Evolutionary conservation across 2,888 invertebrate species (phyloP).

Genomic region (Eubasilissa splendida): DNA sequence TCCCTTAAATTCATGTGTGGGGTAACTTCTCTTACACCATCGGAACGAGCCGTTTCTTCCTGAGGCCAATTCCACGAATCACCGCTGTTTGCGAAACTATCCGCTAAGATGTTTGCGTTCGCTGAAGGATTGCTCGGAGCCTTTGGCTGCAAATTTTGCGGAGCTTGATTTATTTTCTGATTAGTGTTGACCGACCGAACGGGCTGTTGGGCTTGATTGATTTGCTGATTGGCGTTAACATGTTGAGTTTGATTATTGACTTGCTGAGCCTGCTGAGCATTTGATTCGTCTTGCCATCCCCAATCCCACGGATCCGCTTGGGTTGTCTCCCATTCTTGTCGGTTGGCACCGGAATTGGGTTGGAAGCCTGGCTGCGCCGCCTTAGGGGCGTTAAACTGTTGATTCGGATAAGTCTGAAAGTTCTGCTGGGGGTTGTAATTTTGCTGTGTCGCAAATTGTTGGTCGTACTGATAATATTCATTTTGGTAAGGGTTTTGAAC

Average conservation of each 20-base stretch:
- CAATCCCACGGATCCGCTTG: conserved; percentile 60
- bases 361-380: conserved; percentile 59
- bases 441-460: conserved; percentile 65
- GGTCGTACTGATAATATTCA: conserved; percentile 57
- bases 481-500: conserved; percentile 40
- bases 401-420: conserved; percentile 60
- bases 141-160: not conserved
- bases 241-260: conserved; percentile 58
- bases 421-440: conserved; percentile 61
- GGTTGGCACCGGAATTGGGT: conserved; percentile 51
- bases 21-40: conserved; percentile 48
- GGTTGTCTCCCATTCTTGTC: conserved; percentile 25
- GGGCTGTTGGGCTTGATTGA: conserved; percentile 35
- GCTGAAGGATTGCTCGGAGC: conserved; percentile 59
- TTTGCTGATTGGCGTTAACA: conserved; percentile 59
- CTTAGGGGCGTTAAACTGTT: conserved; percentile 61
- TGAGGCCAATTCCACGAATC: conserved; percentile 78
- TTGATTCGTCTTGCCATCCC: conserved; percentile 61
- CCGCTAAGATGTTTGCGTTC: conserved; percentile 72
- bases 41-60: conserved; percentile 61
- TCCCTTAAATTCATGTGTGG: conserved; percentile 19
- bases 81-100: conserved; percentile 72
- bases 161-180: not conserved
- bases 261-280: conserved; percentile 62
- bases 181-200: not conserved